These are phyloP conservation scores for Bufo bufo DNA, from an alignment of 2,113 vertebrate genomes.

Conservation along the genomic window DNA sequence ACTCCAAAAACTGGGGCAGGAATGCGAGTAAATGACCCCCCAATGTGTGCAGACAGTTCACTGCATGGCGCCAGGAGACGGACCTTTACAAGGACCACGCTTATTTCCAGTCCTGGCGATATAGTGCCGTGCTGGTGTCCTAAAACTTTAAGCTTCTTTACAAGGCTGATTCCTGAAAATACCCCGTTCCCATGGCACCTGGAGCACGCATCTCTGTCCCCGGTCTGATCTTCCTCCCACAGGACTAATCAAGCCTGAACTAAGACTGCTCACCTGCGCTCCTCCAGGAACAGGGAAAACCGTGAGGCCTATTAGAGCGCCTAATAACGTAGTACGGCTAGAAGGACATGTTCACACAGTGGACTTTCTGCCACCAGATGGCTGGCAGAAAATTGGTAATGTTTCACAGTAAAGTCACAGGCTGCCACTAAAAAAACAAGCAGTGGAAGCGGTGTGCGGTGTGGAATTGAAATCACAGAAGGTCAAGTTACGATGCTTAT, in stretches of 20 bases:
- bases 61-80: neutral
- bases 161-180: conserved; percentile 29
- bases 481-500: no score
- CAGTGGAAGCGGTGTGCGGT: no score
- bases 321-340: neutral
- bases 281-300: neutral
- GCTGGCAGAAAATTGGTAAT: no score
- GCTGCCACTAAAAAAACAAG: no score
- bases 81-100: neutral
- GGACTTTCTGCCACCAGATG: no score
- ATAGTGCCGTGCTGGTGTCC: neutral
- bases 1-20: no score
- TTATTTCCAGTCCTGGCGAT: neutral
- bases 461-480: no score
- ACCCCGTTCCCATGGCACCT: conserved; percentile 43
- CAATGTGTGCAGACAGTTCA: neutral
- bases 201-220: conserved; percentile 13
- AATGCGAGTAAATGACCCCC: no score
- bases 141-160: conserved; percentile 43
- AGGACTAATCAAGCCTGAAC: conserved; percentile 3
- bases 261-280: neutral
- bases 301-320: no score
- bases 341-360: neutral
- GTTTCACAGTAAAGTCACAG: no score
- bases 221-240: conserved; percentile 30